Evolutionary conservation across 2,797 vertebrate genomes (phyloP).

Genomic region (Micrastur ruficollis): DNA sequence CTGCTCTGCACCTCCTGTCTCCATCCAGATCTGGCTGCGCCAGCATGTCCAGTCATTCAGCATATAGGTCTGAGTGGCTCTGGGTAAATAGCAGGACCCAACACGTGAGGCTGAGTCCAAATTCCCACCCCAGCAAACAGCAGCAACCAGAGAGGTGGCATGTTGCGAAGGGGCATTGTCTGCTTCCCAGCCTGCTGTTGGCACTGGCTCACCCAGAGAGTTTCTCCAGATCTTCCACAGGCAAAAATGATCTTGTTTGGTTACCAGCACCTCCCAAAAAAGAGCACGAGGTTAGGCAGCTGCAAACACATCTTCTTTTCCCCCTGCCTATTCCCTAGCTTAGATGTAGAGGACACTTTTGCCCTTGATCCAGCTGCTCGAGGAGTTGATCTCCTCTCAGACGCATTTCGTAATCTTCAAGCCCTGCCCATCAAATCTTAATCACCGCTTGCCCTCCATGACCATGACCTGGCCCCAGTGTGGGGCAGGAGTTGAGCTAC

Average conservation of each 20-base stretch:
- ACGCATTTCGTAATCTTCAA: background rate
- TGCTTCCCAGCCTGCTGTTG: background rate
- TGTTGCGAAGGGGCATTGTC: background rate
- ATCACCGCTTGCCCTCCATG: fast-evolving
- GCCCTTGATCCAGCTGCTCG: background rate
- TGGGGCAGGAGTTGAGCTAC: background rate
- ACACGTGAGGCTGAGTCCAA: background rate
- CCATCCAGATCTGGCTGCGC: background rate
- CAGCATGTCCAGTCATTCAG: fast-evolving
- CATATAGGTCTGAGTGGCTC: background rate
- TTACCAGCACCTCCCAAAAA: background rate
- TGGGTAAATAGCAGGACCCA: background rate
- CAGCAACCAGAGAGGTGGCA: background rate
- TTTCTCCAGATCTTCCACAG: background rate
- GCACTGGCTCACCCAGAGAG: background rate
- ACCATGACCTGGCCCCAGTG: fast-evolving
- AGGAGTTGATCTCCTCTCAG: background rate
- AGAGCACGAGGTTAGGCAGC: background rate
- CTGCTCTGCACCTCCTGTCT: background rate
- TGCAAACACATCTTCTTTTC: background rate
- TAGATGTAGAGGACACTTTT: background rate
- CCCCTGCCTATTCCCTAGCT: background rate
- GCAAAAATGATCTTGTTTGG: background rate
- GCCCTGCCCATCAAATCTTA: background rate
- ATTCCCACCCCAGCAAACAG: background rate